Evolutionary conservation across 2,888 invertebrate genomes (phyloP).

Genomic region (Trachelus tabidus): DNA sequence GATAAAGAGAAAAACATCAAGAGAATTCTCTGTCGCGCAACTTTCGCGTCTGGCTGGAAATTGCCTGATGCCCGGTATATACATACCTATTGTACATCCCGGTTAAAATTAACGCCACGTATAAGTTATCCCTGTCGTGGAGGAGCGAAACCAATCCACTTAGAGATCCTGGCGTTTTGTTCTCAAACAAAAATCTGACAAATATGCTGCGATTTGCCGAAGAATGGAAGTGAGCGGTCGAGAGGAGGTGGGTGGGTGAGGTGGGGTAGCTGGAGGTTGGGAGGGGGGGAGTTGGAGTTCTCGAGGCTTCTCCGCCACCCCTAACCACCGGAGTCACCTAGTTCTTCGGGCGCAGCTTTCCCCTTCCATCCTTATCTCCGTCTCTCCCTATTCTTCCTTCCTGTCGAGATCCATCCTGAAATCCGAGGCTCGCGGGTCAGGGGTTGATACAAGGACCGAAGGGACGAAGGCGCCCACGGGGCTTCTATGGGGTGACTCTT

Average conservation of each 20-base stretch:
- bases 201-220: constrained; percentile 64
- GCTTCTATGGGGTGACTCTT: constrained; percentile 33
- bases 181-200: constrained; percentile 65
- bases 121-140: constrained; percentile 35
- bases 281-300: neutral
- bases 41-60: neutral
- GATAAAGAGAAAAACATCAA: too few relatives aligned
- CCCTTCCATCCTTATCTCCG: neutral
- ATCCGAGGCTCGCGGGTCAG: neutral
- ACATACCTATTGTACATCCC: neutral
- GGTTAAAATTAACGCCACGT: constrained; percentile 41
- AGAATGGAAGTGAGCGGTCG: constrained; percentile 51
- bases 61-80: neutral
- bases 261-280: constrained; percentile 12
- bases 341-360: too few relatives aligned
- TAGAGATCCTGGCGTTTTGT: constrained; percentile 55
- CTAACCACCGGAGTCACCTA: too few relatives aligned
- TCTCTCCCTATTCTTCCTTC: neutral
- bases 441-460: neutral
- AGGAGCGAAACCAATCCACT: constrained; percentile 61
- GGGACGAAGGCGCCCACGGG: too few relatives aligned
- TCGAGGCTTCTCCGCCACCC: too few relatives aligned
- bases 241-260: constrained; percentile 6
- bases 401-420: constrained; percentile 1
- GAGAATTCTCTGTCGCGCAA: too few relatives aligned